Conservation (phyloP, 92 coral and sea anemone species). For the Paragorgia papillata region DNA sequence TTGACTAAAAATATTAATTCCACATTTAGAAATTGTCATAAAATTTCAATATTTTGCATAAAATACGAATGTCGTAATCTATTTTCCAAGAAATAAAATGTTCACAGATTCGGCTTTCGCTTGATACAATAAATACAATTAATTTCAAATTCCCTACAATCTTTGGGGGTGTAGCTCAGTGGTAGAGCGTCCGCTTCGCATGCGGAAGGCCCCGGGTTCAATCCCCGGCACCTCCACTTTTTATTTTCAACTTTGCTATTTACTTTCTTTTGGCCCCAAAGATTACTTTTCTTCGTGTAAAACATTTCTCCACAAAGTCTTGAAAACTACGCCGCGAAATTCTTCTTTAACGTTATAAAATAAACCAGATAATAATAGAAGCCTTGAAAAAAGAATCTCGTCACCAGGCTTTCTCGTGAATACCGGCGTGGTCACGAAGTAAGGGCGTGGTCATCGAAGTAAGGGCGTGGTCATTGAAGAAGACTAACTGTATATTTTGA, state of each 20-base stretch:
- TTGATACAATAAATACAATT: no score
- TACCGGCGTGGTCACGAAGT: no score
- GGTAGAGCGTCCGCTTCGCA: conserved; percentile 99
- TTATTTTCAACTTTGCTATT: background rate
- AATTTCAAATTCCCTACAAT: no score
- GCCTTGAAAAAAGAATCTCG: background rate
- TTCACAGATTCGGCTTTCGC: no score
- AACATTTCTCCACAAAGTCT: background rate
- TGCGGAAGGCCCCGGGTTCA: conserved; percentile 99
- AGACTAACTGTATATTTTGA: no score
- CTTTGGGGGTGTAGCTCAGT: conserved; percentile 99
- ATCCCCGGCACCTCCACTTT: conserved; percentile 97
- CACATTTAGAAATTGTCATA: no score
- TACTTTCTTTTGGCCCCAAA: background rate
- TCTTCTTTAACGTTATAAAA: background rate
- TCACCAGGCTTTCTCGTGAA: background rate
- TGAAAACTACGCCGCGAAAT: background rate
- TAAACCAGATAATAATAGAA: background rate
- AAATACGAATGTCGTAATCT: background rate
- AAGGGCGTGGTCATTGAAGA: no score
- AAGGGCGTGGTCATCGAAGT: no score
- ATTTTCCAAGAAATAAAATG: no score
- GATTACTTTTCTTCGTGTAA: background rate
- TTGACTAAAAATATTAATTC: no score
- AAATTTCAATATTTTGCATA: no score